These are phyloP conservation scores for Semicossyphus pulcher DNA, from an alignment of 2,113 vertebrate genomes.

Conservation along the genomic window DNA sequence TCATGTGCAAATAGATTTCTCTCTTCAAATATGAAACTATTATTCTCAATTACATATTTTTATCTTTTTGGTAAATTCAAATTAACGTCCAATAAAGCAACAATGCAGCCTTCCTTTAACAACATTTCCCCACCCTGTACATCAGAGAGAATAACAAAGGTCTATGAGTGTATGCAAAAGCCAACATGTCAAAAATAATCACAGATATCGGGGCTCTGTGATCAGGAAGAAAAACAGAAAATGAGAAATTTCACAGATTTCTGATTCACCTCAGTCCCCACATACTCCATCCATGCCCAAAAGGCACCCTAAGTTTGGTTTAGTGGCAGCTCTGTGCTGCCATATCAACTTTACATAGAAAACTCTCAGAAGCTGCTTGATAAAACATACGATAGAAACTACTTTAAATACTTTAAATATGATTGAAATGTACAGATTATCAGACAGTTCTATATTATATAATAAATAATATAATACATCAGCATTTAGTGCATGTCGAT, in stretches of 20 bases:
- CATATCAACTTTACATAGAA: constrained; percentile 64
- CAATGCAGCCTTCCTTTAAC: constrained; percentile 29
- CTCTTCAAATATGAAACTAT: constrained; percentile 17
- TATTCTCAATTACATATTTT: constrained; percentile 10
- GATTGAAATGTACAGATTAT: constrained; percentile 78
- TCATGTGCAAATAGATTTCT: constrained; percentile 43
- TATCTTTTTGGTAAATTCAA: constrained; percentile 30
- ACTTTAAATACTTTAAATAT: constrained; percentile 77
- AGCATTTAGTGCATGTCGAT: constrained; percentile 78
- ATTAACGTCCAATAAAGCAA: constrained; percentile 38
- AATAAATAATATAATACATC: constrained; percentile 81
- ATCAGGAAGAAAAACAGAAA: constrained; percentile 20
- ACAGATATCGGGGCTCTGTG: constrained; percentile 45
- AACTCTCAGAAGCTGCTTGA: constrained; percentile 64
- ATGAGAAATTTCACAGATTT: constrained; percentile 58
- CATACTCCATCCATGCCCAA: constrained; percentile 66
- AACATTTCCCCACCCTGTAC: constrained; percentile 40
- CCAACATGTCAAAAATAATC: constrained; percentile 39
- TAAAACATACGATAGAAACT: constrained; percentile 78
- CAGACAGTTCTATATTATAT: constrained; percentile 66
- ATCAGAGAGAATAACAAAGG: constrained; percentile 47
- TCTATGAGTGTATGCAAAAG: constrained; percentile 36
- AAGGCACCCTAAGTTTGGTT: constrained; percentile 76
- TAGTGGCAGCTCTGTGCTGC: constrained; percentile 66
- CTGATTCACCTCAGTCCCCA: constrained; percentile 54